A percentile compares a stretch with the other conserved stretches of the same genome.
Evolutionary conservation across 2,113 vertebrate species (phyloP).

Genomic region (Vombatus ursinus): DNA sequence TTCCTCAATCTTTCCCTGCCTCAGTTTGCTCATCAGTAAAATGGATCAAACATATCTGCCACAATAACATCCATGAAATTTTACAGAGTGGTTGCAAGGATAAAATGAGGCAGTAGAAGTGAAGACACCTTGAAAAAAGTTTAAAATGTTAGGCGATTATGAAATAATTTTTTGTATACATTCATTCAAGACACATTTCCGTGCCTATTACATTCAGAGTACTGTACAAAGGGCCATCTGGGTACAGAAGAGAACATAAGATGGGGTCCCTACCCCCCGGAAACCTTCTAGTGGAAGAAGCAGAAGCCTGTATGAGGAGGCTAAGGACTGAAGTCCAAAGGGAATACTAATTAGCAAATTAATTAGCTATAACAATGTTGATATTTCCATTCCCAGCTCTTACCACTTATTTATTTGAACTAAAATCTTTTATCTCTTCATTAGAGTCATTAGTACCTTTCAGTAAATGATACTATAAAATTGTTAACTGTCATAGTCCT

Average conservation of each 20-base stretch:
- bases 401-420: not conserved
- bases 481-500: not conserved
- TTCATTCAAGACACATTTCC: not conserved
- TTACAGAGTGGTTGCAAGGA: not conserved
- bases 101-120: not conserved
- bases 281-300: not conserved
- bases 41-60: too few species aligned
- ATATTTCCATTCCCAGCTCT: not conserved
- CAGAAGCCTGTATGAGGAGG: not conserved
- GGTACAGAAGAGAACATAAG: not conserved
- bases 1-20: not conserved
- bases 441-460: not conserved
- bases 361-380: not conserved
- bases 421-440: not conserved
- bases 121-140: not conserved
- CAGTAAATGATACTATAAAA: not conserved
- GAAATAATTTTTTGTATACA: not conserved
- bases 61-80: not conserved
- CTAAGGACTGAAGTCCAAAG: not conserved
- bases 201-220: not conserved
- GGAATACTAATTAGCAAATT: not conserved
- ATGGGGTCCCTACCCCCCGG: not conserved
- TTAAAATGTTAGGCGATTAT: not conserved
- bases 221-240: not conserved
- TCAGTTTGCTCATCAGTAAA: not conserved